A percentile compares a stretch with the other conserved stretches of the same genome.
These are phyloP conservation scores for Deilephila porcellus DNA, from an alignment of 2,888 invertebrate species.

Conservation along the genomic window DNA sequence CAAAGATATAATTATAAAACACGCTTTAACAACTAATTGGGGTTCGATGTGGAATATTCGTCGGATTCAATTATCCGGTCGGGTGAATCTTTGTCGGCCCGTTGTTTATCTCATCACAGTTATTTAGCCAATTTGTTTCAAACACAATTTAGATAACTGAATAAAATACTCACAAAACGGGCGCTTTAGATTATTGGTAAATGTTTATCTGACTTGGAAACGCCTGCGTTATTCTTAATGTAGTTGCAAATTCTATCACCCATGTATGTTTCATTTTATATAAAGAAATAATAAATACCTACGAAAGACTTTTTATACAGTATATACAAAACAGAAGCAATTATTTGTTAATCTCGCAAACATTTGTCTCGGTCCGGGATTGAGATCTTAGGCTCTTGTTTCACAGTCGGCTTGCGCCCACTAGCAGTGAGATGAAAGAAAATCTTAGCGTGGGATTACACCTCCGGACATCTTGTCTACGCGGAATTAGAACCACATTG, in stretches of 20 bases:
- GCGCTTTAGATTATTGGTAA: neutral
- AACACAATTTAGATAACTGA: neutral
- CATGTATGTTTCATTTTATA: too few species aligned
- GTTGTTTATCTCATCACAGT: neutral
- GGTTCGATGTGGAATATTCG: conserved; percentile 11
- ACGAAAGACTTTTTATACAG: too few species aligned
- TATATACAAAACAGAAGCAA: too few species aligned
- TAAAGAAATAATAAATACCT: too few species aligned
- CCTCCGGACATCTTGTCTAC: neutral
- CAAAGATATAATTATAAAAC: neutral
- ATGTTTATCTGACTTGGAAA: neutral
- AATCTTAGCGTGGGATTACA: conserved; percentile 1
- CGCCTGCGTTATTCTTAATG: too few species aligned
- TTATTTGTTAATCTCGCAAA: too few species aligned
- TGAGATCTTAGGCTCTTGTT: too few species aligned
- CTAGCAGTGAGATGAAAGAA: neutral
- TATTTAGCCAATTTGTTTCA: conserved; percentile 3
- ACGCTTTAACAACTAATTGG: conserved; percentile 11
- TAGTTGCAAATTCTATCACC: too few species aligned
- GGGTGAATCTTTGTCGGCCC: conserved; percentile 7
- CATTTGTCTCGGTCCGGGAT: too few species aligned
- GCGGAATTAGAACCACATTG: neutral
- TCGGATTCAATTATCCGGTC: conserved; percentile 21
- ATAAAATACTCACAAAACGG: neutral
- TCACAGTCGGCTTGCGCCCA: neutral